Evolutionary conservation across 1,140 invertebrate species (phyloP).

Genomic region (Trachymyrmex septentrionalis): DNA sequence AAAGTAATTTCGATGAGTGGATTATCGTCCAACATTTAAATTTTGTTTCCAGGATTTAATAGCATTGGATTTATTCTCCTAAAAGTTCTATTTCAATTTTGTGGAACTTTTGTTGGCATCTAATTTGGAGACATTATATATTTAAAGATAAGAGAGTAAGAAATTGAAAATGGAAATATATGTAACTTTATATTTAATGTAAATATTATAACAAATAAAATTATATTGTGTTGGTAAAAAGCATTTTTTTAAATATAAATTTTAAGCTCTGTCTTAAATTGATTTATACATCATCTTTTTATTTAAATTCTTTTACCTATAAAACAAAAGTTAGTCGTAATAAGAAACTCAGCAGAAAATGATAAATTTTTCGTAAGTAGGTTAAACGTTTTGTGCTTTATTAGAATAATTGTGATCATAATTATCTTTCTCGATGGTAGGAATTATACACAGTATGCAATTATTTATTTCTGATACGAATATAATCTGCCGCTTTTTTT

Average conservation of each 20-base stretch:
- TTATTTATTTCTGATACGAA: background rate
- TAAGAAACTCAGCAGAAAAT: background rate
- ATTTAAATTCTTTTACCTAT: too few species aligned
- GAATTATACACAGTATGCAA: background rate
- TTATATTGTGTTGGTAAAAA: background rate
- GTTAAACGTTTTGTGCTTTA: slow-evolving; percentile 20
- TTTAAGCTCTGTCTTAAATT: slow-evolving; percentile 12
- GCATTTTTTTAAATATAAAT: background rate
- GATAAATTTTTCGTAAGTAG: slow-evolving; percentile 35
- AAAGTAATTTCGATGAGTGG: background rate
- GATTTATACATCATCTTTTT: slow-evolving; percentile 5
- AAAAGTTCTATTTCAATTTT: background rate
- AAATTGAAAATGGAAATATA: background rate
- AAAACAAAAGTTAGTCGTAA: background rate
- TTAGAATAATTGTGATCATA: background rate
- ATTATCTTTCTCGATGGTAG: background rate
- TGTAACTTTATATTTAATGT: background rate
- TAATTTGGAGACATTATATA: background rate
- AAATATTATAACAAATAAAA: background rate
- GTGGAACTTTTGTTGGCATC: background rate
- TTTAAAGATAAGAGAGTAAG: background rate
- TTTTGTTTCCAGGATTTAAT: background rate
- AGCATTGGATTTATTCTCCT: slow-evolving; percentile 8
- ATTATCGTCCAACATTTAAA: background rate
- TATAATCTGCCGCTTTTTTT: background rate